phyloP scores from a whole-genome alignment of 2,888 invertebrate genomes.

The Andrena praecox region DNA sequence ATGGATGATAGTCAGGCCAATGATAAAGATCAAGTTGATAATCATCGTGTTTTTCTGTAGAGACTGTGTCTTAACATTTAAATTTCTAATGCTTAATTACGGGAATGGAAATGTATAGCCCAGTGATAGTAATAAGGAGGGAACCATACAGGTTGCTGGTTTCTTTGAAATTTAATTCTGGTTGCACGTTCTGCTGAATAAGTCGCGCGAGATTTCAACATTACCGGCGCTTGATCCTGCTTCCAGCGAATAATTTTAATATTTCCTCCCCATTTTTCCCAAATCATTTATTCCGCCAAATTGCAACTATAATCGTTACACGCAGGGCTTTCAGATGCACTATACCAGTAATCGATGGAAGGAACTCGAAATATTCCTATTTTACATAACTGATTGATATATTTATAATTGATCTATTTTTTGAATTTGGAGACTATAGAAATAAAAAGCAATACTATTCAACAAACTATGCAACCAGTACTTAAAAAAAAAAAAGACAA shows the following conservation, averaged over 20 bases:
- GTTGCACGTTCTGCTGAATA: conserved; percentile 54
- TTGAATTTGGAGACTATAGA: neutral
- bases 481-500: conserved; percentile 42
- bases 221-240: neutral
- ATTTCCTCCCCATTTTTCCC: neutral
- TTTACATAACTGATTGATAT: conserved; percentile 12
- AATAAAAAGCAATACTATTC: conserved; percentile 21
- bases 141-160: neutral
- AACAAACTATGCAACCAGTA: conserved; percentile 55
- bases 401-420: conserved; percentile 21
- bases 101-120: conserved; percentile 4
- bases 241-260: neutral
- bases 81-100: conserved; percentile 52
- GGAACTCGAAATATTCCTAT: conserved; percentile 1
- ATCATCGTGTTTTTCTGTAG: conserved; percentile 55
- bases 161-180: conserved; percentile 37
- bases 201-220: conserved; percentile 4
- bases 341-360: conserved; percentile 1
- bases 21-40: conserved; percentile 60
- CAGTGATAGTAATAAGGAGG: conserved; percentile 13
- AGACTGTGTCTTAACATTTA: conserved; percentile 62
- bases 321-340: neutral
- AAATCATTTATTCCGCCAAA: conserved; percentile 3
- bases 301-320: conserved; percentile 11
- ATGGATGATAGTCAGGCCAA: conserved; percentile 31